A percentile compares a stretch with the other conserved stretches of the same genome.
phyloP scores from a whole-genome alignment of 2,888 invertebrate genomes.

The Dasysyrphus tricinctus region DNA sequence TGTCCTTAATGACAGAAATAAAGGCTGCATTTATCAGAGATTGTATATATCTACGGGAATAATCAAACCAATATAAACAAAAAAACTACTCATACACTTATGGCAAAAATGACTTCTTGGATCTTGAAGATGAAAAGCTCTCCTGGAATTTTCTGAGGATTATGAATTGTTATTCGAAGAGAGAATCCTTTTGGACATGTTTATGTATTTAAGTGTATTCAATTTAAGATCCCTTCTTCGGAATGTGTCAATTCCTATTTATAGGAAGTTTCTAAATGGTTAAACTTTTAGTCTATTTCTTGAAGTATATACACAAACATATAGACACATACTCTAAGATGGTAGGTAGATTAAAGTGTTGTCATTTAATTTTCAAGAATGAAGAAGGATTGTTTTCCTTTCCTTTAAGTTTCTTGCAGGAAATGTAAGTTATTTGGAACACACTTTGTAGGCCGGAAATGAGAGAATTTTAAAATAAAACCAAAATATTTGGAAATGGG shows the following conservation, averaged over 20 bases:
- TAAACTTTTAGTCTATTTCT: slow-evolving; percentile 17
- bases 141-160: slow-evolving; percentile 27
- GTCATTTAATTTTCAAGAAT: slow-evolving; percentile 13
- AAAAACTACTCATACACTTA: slow-evolving; percentile 10
- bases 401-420: slow-evolving; percentile 9
- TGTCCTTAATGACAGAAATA: slow-evolving; percentile 10
- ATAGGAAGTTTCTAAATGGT: slow-evolving; percentile 5
- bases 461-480: slow-evolving; percentile 12
- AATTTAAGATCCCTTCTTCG: slow-evolving; percentile 4
- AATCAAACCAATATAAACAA: slow-evolving; percentile 10
- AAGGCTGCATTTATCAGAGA: neutral
- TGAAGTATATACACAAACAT: neutral
- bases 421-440: neutral
- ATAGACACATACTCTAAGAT: neutral
- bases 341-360: slow-evolving; percentile 2
- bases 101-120: slow-evolving; percentile 2
- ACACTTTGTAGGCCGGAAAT: neutral
- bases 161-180: slow-evolving; percentile 50
- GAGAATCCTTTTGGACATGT: slow-evolving; percentile 46
- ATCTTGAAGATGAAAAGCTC: slow-evolving; percentile 29
- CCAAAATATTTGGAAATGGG: neutral
- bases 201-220: slow-evolving; percentile 32
- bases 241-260: slow-evolving; percentile 14
- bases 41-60: neutral
- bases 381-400: neutral